Evolutionary conservation across 2,113 vertebrate genomes (phyloP).

Genomic region (Saguinus imperator): DNA sequence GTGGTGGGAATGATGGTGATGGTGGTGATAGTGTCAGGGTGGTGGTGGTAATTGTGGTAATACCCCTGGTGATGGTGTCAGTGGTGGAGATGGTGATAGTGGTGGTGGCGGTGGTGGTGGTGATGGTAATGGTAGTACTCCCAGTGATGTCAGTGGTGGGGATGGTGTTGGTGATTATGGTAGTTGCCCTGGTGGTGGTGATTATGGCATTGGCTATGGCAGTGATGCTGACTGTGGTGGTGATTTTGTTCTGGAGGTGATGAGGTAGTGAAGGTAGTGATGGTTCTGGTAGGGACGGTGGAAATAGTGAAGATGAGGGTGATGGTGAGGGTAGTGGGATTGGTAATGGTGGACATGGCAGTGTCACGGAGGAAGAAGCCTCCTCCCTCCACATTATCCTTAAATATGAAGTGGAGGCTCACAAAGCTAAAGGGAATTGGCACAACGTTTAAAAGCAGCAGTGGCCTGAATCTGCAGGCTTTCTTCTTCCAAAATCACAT

Average conservation of each 20-base stretch:
- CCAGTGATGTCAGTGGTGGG: background rate
- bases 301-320: background rate
- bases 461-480: background rate
- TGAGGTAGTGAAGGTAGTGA: no score
- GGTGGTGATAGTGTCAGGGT: background rate
- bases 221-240: background rate
- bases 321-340: background rate
- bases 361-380: background rate
- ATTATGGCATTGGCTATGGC: background rate
- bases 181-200: background rate
- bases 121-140: background rate
- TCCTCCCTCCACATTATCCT: background rate
- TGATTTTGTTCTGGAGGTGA: background rate
- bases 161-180: background rate
- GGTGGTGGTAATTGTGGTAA: background rate
- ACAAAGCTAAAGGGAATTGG: background rate
- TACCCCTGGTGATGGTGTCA: background rate
- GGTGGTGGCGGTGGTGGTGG: no score
- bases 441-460: background rate
- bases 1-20: no score
- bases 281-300: no score
- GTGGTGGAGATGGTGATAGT: background rate
- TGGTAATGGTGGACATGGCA: no score
- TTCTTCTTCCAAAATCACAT: background rate
- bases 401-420: background rate